phyloP scores from a whole-genome alignment of 2,113 vertebrate genomes.

The Patagioenas fasciata region DNA sequence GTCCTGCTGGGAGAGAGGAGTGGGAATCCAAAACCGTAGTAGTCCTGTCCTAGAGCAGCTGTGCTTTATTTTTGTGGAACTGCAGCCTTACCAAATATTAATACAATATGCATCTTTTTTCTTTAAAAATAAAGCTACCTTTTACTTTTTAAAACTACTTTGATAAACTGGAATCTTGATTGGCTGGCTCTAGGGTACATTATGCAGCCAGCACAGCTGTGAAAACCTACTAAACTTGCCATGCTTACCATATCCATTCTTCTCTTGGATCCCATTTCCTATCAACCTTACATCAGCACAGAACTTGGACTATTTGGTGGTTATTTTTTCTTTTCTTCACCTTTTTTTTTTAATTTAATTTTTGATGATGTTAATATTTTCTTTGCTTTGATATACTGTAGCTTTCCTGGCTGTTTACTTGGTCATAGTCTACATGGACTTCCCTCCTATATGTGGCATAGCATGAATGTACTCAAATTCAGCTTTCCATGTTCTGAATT shows the following conservation, averaged over 20 bases:
- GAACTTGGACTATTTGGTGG: not conserved
- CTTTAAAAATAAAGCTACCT: not conserved
- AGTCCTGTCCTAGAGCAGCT: not conserved
- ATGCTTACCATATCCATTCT: not conserved
- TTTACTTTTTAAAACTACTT: not conserved
- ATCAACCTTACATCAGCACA: not conserved
- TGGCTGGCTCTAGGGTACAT: not conserved
- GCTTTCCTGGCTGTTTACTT: not conserved
- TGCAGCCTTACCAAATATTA: not conserved
- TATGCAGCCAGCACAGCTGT: not conserved
- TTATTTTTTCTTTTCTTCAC: not conserved
- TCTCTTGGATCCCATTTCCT: not conserved
- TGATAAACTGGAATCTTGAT: not conserved
- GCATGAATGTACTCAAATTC: not conserved
- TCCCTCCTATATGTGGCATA: not conserved
- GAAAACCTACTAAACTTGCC: not conserved
- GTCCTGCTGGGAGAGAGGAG: not conserved
- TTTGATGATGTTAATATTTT: not conserved
- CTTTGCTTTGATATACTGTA: not conserved
- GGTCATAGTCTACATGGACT: rapidly evolving
- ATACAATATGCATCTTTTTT: not conserved
- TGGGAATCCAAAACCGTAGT: not conserved
- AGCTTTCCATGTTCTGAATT: not conserved
- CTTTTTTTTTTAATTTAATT: not conserved
- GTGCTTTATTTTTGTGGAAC: not conserved